Conservation (phyloP, 2,888 invertebrate genomes). For the Pimpla rufipes region DNA sequence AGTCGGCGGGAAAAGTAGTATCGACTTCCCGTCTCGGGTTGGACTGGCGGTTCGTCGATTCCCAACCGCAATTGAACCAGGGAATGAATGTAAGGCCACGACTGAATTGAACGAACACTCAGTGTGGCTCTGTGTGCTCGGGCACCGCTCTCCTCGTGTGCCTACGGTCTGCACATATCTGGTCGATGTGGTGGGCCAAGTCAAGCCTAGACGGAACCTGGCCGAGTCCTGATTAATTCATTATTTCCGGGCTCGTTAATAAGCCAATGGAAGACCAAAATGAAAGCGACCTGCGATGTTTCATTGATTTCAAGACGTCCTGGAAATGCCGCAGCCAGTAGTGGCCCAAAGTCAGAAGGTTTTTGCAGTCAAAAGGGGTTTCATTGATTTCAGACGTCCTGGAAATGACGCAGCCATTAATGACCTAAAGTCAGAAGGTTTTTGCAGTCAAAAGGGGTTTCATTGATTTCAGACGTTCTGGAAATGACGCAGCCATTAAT, state of each 20-base stretch:
- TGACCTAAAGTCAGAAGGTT: too few relatives aligned
- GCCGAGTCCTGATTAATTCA: constrained; percentile 40
- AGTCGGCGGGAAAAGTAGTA: constrained; percentile 29
- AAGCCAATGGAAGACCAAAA: constrained; percentile 27
- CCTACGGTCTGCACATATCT: background rate
- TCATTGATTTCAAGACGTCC: too few relatives aligned
- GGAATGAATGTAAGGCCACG: constrained; percentile 21
- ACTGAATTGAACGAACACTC: constrained; percentile 35
- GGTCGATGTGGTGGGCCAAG: background rate
- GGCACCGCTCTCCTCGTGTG: background rate
- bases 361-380: too few relatives aligned
- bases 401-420: too few relatives aligned
- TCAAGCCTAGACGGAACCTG: constrained; percentile 6
- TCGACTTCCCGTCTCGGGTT: constrained; percentile 52
- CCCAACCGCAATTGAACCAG: constrained; percentile 13
- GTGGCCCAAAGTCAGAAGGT: too few relatives aligned
- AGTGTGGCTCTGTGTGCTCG: constrained; percentile 25
- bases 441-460: too few relatives aligned
- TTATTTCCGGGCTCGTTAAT: constrained; percentile 29
- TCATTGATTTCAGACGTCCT: too few relatives aligned
- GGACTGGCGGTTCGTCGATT: constrained; percentile 28
- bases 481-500: too few relatives aligned
- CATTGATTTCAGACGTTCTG: too few relatives aligned
- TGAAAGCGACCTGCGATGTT: too few relatives aligned
- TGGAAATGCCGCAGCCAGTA: too few relatives aligned